Percentiles rank a stretch among this genome's conserved stretches.
Conservation (phyloP, 2,888 invertebrate species). For the Aporophyla nigra region DNA sequence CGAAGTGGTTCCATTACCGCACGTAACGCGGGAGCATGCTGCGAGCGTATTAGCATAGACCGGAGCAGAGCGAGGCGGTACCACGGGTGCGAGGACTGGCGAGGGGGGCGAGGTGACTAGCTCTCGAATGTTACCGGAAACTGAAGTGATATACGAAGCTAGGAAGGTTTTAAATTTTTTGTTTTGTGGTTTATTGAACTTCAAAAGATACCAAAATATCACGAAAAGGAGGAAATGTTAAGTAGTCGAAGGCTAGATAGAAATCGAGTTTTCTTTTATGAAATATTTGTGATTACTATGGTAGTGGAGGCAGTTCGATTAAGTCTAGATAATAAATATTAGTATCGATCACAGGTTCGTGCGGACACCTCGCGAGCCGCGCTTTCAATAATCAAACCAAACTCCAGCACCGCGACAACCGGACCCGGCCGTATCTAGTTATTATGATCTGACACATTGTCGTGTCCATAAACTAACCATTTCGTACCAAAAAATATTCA, state of each 20-base stretch:
- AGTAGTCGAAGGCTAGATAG: not conserved
- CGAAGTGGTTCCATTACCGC: conserved; percentile 83
- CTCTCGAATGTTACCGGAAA: not conserved
- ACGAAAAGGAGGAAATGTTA: not conserved
- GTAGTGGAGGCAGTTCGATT: conserved; percentile 65
- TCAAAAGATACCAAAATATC: not conserved
- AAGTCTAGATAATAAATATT: conserved; percentile 72
- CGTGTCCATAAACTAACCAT: conserved; percentile 20
- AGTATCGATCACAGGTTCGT: conserved; percentile 73
- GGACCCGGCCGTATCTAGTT: conserved; percentile 34
- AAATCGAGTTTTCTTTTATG: not conserved
- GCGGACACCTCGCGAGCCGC: conserved; percentile 70
- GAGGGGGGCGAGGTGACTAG: not conserved
- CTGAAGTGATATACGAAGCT: not conserved
- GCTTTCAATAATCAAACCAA: conserved; percentile 52
- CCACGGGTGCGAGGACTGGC: conserved; percentile 25
- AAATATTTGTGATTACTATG: conserved; percentile 36
- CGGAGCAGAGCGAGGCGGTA: conserved; percentile 58
- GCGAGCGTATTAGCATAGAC: conserved; percentile 78
- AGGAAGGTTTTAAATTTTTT: not conserved
- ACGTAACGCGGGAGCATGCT: conserved; percentile 84
- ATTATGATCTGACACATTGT: conserved; percentile 36
- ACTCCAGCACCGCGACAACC: conserved; percentile 36
- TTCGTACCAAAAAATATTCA: conserved; percentile 45
- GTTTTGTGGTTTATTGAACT: not conserved